Base-by-base conservation (phyloP, 2,797 vertebrate species). In the Coranthus polyacanthus region DNA sequence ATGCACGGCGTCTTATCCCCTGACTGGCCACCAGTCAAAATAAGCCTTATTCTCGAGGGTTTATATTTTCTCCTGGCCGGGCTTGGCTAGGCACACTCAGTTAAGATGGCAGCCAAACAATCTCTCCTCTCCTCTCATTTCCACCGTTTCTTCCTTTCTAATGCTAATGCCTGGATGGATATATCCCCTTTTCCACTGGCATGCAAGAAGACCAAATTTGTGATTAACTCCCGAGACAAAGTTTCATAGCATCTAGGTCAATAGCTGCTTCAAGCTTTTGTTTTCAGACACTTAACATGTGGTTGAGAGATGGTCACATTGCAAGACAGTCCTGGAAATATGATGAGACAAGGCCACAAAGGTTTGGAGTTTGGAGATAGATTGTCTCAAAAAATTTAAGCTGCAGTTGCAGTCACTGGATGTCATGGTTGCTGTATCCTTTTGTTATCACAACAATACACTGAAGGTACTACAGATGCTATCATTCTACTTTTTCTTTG, bases 1-100 rank as follows among this genome's bases (percentile, higher is more conserved):
- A 20, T 24, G 29, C 24, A 50, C 55, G 78, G 79, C 47, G 61
- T 81, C 87, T 91, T 84, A 91, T 91, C 86, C 86, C 59, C 78
- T 78, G 75, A 89, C 89, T 91, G 91, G 91, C 91, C 88, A 89
- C 86, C 78, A 90, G 84, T 90, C 89, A 90, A 89, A 91, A 89
- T 92, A 89, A 90, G 88, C 84, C 87, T 85, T 85, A 86, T 87
- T 88, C 87, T 86, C 84, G 17, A 60, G 79, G 81, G 88, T 89
- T 88, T 90, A 86, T 87, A 78, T 87, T 84, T 86, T 83, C 86
- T 86, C 76, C 85, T 82, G 81, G 76, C 82, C 58, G 50, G 71
- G 83, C 82, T 88, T 87, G 84, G 80, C 84, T 84, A 68, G 83
- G 85, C 81, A 86, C 50, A 60, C 81, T 81, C 72, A 51, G 70